Evolutionary conservation across 2,113 vertebrate genomes (phyloP), one percentile per base, ranked within the genome.

Genomic region (Copsychus sechellarum): DNA sequence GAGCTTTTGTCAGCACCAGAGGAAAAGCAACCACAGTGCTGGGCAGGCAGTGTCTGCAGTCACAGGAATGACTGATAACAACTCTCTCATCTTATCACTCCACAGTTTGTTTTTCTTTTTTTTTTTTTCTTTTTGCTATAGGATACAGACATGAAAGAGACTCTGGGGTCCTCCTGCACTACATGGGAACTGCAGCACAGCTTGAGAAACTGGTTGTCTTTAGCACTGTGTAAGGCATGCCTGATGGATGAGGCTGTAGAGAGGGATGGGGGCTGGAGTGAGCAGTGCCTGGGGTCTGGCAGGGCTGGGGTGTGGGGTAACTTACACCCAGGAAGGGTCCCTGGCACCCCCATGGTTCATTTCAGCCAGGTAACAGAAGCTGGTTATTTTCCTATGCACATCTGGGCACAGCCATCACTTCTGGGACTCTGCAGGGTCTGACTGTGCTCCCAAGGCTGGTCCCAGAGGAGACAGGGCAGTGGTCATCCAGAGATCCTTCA

Each of bases 401-500:
- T 40, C 20, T 31, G 2, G 1, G 47, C 12, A 5, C 4, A 56
- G 57, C 40, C 0, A 0, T 9, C 65, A 16, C 20, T 10, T 45
- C 38, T 58, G 57, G 47, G 24, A 29, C 24, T 12, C 6, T 31
- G 14, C 18, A 16, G 31, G 28, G 6, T 6, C 4, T 36, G 38
- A 8, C 6, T 28, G 33, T 50, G 74, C 43, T 45, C 19, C 22
- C n/a, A 17, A 26, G 76, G 15, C 14, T 71, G 47, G n/a, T 45
- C 62, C 51, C 51, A 21, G 40, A 51, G 54, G 14, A 19, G 24
- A 12, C 36, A 40, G 40, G 40, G 40, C 40, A 40, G 40, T 40
- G 45, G 57, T 8, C 42, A 29, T 11, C 18, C 54, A 64, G 45
- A 61, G 48, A 40, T 9, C 12, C 36, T 43, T 77, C 64, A 61